Evolutionary conservation across 2,113 vertebrate genomes (phyloP), one percentile per base, ranked within the genome.

Genomic region (Amphiprion ocellaris): DNA sequence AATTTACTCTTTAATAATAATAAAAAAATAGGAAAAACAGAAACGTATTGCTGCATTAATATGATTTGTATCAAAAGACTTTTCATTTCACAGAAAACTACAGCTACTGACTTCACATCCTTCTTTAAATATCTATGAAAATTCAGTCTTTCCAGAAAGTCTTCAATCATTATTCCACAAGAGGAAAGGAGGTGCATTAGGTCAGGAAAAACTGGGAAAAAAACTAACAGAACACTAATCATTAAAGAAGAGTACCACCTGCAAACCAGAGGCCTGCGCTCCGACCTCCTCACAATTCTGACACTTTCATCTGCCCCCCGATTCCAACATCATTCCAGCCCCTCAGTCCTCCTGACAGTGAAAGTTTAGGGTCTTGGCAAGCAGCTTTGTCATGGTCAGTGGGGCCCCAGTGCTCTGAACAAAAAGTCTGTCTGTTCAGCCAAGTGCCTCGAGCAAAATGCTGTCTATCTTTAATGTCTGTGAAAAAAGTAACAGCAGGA

Each of bases 381-480:
- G 79, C 67, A 2, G 53, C 60, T 37, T 53, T 61, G 47, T 84
- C 33, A 41, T 72, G 54, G 69, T 71, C 74, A 75, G 39, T 12
- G 61, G 69, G 81, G 71, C 87, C 79, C 39, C 75, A 28, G 28
- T 1, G 68, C 60, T 59, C 47, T 23, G 67, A 86, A 86, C 69
- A 88, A 77, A 81, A 89, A 37, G 49, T 54, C 37, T 26, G 55
- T 81, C 60, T 87, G 76, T 90, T 82, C 58, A 15, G 63, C 56
- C 30, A 10, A 81, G 21, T 44, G 30, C 79, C 70, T 70, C 44
- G 0, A 54, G 70, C 39, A 69, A 79, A 82, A 73, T 74, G 37
- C 67, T 33, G 14, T 30, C 19, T 53, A 15, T 74, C 55, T 82
- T 76, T 69, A 71, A 69, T 44, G 74, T 67, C n/a, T 68, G 68